These are phyloP conservation scores for Scaptomyza reducta DNA, from an alignment of 2,888 invertebrate genomes.

Conservation along the genomic window DNA sequence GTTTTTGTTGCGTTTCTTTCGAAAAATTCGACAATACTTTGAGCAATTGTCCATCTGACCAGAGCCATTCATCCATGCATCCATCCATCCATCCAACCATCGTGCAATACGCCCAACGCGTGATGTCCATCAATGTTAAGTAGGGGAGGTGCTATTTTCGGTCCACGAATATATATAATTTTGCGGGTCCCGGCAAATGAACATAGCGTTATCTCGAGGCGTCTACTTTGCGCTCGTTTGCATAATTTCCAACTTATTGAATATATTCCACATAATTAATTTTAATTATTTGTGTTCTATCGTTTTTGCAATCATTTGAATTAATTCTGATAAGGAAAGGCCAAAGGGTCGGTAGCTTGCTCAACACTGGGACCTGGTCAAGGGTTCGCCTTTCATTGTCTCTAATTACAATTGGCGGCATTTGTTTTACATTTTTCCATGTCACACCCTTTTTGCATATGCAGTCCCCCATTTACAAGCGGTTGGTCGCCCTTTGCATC, in stretches of 20 bases:
- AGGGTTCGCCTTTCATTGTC: slow-evolving; percentile 64
- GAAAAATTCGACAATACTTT: slow-evolving; percentile 60
- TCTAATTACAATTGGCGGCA: slow-evolving; percentile 75
- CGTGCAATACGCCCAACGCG: slow-evolving; percentile 21
- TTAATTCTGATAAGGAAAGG: slow-evolving; percentile 66
- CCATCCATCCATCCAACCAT: slow-evolving; percentile 5
- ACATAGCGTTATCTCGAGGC: slow-evolving; percentile 70
- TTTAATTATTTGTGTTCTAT: slow-evolving; percentile 72
- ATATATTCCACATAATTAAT: slow-evolving; percentile 78
- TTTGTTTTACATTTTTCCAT: slow-evolving; percentile 59
- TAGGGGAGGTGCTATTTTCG: slow-evolving; percentile 61
- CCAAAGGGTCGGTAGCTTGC: slow-evolving; percentile 59
- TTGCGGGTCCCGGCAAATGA: slow-evolving; percentile 53
- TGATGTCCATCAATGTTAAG: slow-evolving; percentile 66
- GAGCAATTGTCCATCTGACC: slow-evolving; percentile 40
- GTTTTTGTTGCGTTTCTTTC: slow-evolving; percentile 11
- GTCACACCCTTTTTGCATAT: slow-evolving; percentile 33
- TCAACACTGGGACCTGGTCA: slow-evolving; percentile 10
- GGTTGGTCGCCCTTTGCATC: slow-evolving; percentile 20
- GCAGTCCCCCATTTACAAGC: slow-evolving; percentile 25
- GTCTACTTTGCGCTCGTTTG: slow-evolving; percentile 75
- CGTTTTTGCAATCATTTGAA: slow-evolving; percentile 54
- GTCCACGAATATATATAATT: slow-evolving; percentile 49
- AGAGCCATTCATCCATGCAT: slow-evolving; percentile 16
- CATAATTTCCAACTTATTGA: slow-evolving; percentile 79